Conservation (phyloP, 2,888 invertebrate genomes). For the Limnephilus marmoratus region DNA sequence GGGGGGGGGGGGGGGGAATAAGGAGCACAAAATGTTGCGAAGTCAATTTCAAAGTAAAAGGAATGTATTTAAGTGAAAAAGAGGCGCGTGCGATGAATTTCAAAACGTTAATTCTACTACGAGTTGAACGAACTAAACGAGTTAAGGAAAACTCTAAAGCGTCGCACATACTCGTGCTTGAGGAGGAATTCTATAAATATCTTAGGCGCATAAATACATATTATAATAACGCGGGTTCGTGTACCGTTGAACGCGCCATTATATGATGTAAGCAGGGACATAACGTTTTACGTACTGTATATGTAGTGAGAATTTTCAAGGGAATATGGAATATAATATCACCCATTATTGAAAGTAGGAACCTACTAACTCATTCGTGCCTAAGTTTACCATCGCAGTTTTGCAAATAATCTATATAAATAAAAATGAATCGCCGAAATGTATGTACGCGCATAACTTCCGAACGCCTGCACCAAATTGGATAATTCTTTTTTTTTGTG, state of each 20-base stretch:
- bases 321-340: background rate
- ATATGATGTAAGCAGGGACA: background rate
- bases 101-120: constrained; percentile 30
- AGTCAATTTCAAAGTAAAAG: constrained; percentile 50
- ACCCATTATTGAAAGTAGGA: background rate
- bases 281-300: background rate
- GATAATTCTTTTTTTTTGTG: no score
- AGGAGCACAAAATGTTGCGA: constrained; percentile 47
- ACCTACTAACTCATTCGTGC: no score
- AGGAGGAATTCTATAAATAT: background rate
- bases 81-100: constrained; percentile 47
- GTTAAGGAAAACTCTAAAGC: constrained; percentile 8
- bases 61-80: constrained; percentile 49
- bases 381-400: background rate
- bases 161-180: background rate
- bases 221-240: background rate
- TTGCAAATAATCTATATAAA: no score
- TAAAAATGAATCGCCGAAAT: no score
- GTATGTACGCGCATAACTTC: no score
- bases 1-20: background rate
- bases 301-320: background rate
- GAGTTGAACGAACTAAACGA: constrained; percentile 32
- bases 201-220: background rate
- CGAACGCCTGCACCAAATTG: no score
- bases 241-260: background rate